Base-by-base conservation (phyloP, 2,797 vertebrate species). In the Rhynchonycteris naso region DNA sequence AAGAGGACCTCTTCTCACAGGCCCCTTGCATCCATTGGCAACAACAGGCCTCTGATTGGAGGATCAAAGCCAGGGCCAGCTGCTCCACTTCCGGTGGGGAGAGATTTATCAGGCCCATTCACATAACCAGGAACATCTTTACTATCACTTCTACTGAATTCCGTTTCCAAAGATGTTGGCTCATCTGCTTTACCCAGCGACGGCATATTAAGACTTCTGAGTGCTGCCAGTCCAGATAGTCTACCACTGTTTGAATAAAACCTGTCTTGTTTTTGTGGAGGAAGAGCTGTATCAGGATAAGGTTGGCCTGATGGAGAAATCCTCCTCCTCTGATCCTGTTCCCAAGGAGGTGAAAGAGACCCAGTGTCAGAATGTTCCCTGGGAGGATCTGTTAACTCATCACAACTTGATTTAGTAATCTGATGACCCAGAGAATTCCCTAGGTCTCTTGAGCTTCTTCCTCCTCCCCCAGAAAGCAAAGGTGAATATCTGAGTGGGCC, bases 401-500 rank as follows among this genome's bases (percentile, higher is more conserved):
- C 99, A 96, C 98, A 98, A 95, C 93, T 97, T 90, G 97, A 71
- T 7, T 97, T 98, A 33, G 96, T 89, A 87, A 92, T 96, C 72
- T 98, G 98, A 86, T 98, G 98, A 93, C 99, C 98, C 94, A 97
- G 88, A 97, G 98, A 87, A 96, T 96, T 97, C 85, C 97, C 97
- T 71, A 98, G 97, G 96, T 98, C 98, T 98, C 99, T 99, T 95
- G 98, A 97, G 93, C 98, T 99, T 99, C 99, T 99, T 97, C 98
- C 98, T 97, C 98, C 98, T 97, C 98, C 98, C 98, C 98, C 98
- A 97, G 98, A 98, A 98, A 98, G 98, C 98, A 99, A 98, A 96
- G 99, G 99, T 94, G 99, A 99, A 96, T 99, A 97, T 98, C 99
- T 98, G 97, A 99, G 99, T 33, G 99, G 99, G 59, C 99, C 99